Base-by-base conservation (phyloP, 2,113 vertebrate species). In the Lycocorax pyrrhopterus region DNA sequence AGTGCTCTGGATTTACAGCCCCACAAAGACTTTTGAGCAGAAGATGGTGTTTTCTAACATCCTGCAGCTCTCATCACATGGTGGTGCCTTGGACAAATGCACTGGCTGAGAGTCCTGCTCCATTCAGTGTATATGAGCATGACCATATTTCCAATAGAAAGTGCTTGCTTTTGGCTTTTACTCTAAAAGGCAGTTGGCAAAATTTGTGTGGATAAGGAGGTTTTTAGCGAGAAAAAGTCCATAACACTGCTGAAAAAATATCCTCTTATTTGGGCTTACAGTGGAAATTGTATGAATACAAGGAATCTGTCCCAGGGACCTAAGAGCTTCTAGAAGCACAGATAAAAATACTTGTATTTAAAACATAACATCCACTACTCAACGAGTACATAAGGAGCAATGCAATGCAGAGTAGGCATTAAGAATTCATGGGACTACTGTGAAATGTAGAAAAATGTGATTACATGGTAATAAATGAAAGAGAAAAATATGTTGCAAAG, bases 51-150 rank as follows among this genome's bases (percentile, higher is more conserved):
- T 87, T 75, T 53, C 69, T n/a, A 10, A 37, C 4, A 1, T 55
- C 4, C 6, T 12, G 32, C n/a, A 62, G 32, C 52, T 84, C 26
- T 60, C 2, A 1, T 79, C 17, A 26, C 0, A 0, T 41, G 27
- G 13, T 37, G 27, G 20, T 41, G 47, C 26, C 69, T 58, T 41
- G 43, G n/a, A 26, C 32, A 74, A 87, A 60, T 1, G 6, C 25
- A 13, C 13, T n/a, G 39, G 7, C 69, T 47, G 26, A 49, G 37
- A 71, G 41, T 17, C 32, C 35, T 82, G 60, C 21, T 37, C 16
- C 17, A 3, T 47, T 39, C 59, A 12, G 3, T 4, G 1, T 35
- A 21, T 2, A 19, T 29, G 27, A 63, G 33, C 44, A 30, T 0
- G 1, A 13, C 37, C 16, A 37, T 41, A 32, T 67, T 92, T 71